These are phyloP conservation scores for Monochamus saltuarius DNA, from an alignment of 1,140 invertebrate genomes.

Conservation along the genomic window DNA sequence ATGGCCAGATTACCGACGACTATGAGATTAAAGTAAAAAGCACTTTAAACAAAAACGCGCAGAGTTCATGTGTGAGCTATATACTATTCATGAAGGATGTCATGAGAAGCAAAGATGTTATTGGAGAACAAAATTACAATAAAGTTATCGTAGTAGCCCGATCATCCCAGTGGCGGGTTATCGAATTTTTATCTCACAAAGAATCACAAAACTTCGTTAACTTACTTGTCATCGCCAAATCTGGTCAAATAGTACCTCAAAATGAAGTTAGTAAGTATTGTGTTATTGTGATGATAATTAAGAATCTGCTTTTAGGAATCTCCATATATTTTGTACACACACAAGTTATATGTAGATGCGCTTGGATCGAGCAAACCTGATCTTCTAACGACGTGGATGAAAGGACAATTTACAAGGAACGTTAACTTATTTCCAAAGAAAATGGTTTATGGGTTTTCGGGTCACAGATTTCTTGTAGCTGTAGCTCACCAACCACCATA, in stretches of 20 bases:
- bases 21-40: conserved; percentile 29
- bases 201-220: conserved; percentile 65
- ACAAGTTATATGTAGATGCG: conserved; percentile 67
- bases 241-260: conserved; percentile 35
- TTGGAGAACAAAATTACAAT: conserved; percentile 60
- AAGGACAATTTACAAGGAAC: conserved; percentile 60
- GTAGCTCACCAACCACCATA: conserved; percentile 69
- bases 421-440: conserved; percentile 68
- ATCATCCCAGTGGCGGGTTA: conserved; percentile 69
- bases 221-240: conserved; percentile 63
- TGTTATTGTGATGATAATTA: background rate
- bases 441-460: conserved; percentile 65
- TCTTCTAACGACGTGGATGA: conserved; percentile 67
- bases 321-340: conserved; percentile 70
- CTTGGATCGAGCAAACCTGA: conserved; percentile 63
- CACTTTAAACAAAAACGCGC: conserved; percentile 30
- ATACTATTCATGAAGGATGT: conserved; percentile 67
- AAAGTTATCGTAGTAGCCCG: conserved; percentile 64
- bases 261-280: conserved; percentile 11
- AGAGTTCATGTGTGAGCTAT: conserved; percentile 59
- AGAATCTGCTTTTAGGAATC: conserved; percentile 55
- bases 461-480: conserved; percentile 67
- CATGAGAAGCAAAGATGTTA: conserved; percentile 56
- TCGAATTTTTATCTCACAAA: conserved; percentile 63
- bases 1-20: conserved; percentile 57